These are phyloP conservation scores for Polyodon spathula DNA, from an alignment of 2,113 vertebrate species.

Conservation along the genomic window DNA sequence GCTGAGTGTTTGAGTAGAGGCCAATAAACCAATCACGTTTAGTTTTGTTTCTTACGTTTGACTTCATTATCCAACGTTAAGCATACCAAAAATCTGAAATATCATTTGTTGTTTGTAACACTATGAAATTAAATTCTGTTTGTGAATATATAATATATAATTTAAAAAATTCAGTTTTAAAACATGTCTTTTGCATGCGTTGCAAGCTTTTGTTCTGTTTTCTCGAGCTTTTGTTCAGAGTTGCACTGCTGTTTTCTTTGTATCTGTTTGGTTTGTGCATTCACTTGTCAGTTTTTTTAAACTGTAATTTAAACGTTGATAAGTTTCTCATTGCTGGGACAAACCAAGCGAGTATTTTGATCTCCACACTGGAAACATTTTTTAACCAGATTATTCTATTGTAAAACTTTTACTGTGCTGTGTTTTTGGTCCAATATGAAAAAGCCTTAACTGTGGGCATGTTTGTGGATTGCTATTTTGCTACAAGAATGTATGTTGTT, in stretches of 20 bases:
- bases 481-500: slow-evolving; percentile 29
- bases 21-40: too few species aligned
- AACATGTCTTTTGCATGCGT: neutral
- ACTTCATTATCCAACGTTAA: too few species aligned
- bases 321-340: slow-evolving; percentile 1
- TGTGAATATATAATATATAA: neutral
- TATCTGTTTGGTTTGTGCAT: neutral
- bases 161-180: slow-evolving; percentile 8
- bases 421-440: neutral
- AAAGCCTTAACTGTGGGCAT: slow-evolving; percentile 32
- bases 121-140: too few species aligned
- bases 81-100: too few species aligned
- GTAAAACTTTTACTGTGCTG: slow-evolving; percentile 5
- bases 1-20: too few species aligned
- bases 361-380: slow-evolving; percentile 1
- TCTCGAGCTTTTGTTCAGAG: neutral
- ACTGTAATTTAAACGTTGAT: neutral
- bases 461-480: slow-evolving; percentile 44
- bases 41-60: too few species aligned
- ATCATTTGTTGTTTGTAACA: too few species aligned
- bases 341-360: neutral
- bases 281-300: neutral
- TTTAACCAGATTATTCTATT: slow-evolving; percentile 1
- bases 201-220: neutral
- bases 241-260: neutral